Evolutionary conservation across 1,140 invertebrate genomes (phyloP), one percentile per base, ranked within the genome.

Genomic region (Odontomachus brunneus): DNA sequence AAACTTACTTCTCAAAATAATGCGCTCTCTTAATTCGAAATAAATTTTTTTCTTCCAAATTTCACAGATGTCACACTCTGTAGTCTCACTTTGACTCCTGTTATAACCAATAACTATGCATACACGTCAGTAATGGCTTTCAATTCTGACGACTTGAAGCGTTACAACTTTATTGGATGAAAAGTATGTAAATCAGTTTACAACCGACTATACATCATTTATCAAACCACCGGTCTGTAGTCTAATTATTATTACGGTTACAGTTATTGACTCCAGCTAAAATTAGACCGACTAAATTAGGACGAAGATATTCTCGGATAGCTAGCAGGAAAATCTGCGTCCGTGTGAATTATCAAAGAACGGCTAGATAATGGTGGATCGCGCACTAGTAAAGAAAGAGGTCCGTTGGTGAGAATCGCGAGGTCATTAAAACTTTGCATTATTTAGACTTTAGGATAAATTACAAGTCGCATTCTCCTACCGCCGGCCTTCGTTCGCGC

Each of bases 381-480:
- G 29, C 62, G 65, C 38, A 22, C 33, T 15, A 38, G 17, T 24
- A 38, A 51, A 17, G 59, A 67, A 72, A 38, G 62, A 59, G 49
- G 53, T 83, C 29, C 80, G 67, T 66, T 48, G 72, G 33, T 53
- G 66, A 73, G 76, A 67, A 65, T 78, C 51, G 60, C 67, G 62
- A 49, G 72, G 82, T 88, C 88, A 82, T 89, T 89, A 89, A 89
- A 89, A 88, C 74, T 89, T 89, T 86, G 57, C 84, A 84, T 86
- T 89, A 86, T 89, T 86, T 88, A 88, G 67, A 88, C 69, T 81
- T 85, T 73, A 29, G 63, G 73, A 73, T 89, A 80, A 88, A 88
- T 87, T 84, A 86, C 73, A 80, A 83, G 72, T 67, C 59, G 22
- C 62, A 63, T n/a, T 53, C 65, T 29, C 22, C 38, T 11, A 44